Evolutionary conservation across 2,113 vertebrate genomes (phyloP).

Genomic region (Megaceryle torquata): DNA sequence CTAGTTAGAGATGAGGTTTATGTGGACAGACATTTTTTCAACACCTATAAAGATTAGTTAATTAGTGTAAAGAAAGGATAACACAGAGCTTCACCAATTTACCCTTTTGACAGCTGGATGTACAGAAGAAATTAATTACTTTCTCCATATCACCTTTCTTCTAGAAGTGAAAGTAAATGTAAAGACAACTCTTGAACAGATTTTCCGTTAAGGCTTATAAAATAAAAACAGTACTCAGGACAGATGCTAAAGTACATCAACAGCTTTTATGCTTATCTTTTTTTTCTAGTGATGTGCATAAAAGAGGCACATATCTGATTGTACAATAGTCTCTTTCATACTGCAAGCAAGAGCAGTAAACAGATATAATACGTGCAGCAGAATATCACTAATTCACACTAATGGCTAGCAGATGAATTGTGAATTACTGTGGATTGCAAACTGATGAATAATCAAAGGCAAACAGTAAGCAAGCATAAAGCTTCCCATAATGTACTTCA

Average conservation of each 20-base stretch:
- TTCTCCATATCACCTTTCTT: background rate
- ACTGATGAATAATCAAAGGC: background rate
- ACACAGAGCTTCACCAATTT: background rate
- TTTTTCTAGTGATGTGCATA: background rate
- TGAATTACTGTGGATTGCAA: background rate
- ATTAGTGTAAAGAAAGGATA: background rate
- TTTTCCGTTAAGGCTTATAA: background rate
- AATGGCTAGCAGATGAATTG: slow-evolving; percentile 15
- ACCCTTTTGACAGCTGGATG: background rate
- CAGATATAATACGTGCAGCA: background rate
- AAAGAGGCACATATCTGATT: background rate
- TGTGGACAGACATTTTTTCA: background rate
- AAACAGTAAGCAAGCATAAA: background rate
- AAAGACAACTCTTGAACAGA: background rate
- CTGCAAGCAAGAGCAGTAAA: background rate
- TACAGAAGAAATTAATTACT: background rate
- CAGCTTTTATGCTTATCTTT: background rate
- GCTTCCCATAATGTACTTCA: background rate
- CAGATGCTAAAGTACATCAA: background rate
- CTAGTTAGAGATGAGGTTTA: background rate
- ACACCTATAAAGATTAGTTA: background rate
- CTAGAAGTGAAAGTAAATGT: background rate
- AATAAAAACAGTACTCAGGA: background rate
- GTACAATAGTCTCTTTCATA: background rate
- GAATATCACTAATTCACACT: background rate